phyloP scores from a whole-genome alignment of 2,888 invertebrate species.

The Caenorhabditis sp. region DNA sequence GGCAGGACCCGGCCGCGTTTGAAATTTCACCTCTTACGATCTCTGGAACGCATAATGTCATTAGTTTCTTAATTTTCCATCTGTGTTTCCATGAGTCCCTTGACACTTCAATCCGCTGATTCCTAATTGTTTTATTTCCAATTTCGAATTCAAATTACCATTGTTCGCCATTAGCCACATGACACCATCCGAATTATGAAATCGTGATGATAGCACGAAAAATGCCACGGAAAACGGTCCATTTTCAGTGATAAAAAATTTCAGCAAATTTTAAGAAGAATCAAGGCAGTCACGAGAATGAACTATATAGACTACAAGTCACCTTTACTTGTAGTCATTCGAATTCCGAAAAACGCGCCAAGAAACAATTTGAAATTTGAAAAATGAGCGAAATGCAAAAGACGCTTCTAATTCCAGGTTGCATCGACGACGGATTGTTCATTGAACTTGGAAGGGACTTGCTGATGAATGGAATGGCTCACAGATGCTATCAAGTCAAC shows the following conservation, averaged over 20 bases:
- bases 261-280: slow-evolving; percentile 3
- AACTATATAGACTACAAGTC: background rate
- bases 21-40: too few relatives aligned
- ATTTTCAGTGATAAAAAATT: background rate
- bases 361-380: too few relatives aligned
- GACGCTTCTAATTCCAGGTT: slow-evolving; percentile 66
- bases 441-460: slow-evolving; percentile 80
- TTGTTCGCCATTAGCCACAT: background rate
- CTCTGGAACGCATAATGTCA: too few relatives aligned
- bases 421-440: slow-evolving; percentile 79
- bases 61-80: too few relatives aligned
- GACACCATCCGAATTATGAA: background rate
- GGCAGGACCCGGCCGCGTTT: too few relatives aligned
- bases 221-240: slow-evolving; percentile 7
- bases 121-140: background rate
- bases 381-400: background rate
- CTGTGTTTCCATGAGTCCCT: too few relatives aligned
- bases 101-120: too few relatives aligned
- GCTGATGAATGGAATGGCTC: slow-evolving; percentile 79
- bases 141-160: background rate
- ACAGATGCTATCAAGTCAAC: slow-evolving; percentile 80
- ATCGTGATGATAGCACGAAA: background rate
- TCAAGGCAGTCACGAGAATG: background rate
- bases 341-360: too few relatives aligned
- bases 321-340: background rate